A percentile compares a stretch with the other conserved stretches of the same genome.
Evolutionary conservation across 2,113 vertebrate species (phyloP).

Genomic region (Gavia stellata): DNA sequence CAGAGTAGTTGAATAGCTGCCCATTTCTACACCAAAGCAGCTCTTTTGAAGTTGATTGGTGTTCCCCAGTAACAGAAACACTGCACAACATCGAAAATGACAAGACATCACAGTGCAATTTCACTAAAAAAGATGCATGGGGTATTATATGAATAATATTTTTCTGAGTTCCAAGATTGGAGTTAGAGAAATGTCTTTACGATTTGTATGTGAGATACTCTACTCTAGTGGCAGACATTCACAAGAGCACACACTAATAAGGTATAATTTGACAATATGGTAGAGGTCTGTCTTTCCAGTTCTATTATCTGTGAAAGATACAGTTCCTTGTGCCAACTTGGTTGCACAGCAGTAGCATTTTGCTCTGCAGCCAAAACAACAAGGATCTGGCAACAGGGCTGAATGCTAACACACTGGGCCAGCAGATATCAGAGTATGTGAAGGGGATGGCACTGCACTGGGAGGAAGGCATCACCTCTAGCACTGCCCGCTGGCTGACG

Average conservation of each 20-base stretch:
- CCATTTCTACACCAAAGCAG: slow-evolving; percentile 19
- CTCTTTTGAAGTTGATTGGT: slow-evolving; percentile 28
- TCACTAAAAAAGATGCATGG: neutral
- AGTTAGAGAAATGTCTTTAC: neutral
- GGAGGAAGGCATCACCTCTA: neutral
- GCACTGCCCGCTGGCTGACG: neutral
- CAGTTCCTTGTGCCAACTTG: neutral
- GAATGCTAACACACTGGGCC: neutral
- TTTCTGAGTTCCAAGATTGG: neutral
- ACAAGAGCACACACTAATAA: neutral
- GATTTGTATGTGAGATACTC: neutral
- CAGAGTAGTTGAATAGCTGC: neutral
- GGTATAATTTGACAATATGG: slow-evolving; percentile 25
- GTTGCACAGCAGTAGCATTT: neutral
- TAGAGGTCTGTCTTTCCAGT: neutral
- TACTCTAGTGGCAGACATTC: neutral
- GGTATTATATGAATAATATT: neutral
- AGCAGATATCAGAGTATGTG: neutral
- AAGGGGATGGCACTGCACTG: neutral
- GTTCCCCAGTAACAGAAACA: slow-evolving; percentile 29
- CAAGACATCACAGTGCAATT: neutral
- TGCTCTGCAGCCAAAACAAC: slow-evolving; percentile 6
- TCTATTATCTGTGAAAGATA: slow-evolving; percentile 9
- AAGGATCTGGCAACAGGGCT: neutral
- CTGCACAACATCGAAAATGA: neutral